Percentiles rank a stretch among this genome's conserved stretches.
Conservation (phyloP, 2,797 vertebrate genomes). For the Tamandua tetradactyla region DNA sequence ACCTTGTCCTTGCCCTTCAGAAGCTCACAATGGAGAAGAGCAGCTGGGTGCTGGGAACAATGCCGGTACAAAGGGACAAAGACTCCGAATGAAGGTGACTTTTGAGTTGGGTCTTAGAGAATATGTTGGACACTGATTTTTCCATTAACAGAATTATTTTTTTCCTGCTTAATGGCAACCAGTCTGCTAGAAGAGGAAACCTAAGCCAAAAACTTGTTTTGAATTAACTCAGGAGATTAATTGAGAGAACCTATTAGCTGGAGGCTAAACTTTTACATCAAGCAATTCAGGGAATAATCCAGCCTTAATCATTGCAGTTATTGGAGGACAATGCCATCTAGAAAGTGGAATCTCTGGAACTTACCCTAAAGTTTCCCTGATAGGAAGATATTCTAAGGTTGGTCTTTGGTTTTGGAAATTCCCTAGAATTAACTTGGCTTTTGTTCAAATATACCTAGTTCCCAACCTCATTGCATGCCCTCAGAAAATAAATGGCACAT, state of each 20-base stretch:
- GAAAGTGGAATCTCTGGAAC: neutral
- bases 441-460: neutral
- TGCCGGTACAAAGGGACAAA: neutral
- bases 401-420: slow-evolving; percentile 42
- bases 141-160: slow-evolving; percentile 56
- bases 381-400: neutral
- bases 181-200: slow-evolving; percentile 1
- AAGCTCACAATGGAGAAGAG: neutral
- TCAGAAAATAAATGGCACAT: neutral
- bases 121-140: slow-evolving; percentile 37
- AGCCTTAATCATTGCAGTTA: neutral
- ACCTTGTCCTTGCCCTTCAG: neutral
- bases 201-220: slow-evolving; percentile 18
- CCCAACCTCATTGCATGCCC: neutral
- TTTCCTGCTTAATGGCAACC: slow-evolving; percentile 21
- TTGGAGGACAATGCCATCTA: neutral
- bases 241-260: neutral
- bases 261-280: slow-evolving; percentile 6
- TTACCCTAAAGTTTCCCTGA: neutral
- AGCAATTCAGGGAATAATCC: neutral
- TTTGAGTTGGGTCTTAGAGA: slow-evolving; percentile 54
- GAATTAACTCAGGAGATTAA: slow-evolving; percentile 44
- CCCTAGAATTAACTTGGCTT: slow-evolving; percentile 48
- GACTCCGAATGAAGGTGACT: slow-evolving; percentile 11
- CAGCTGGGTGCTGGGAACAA: neutral